Evolutionary conservation across 1,140 invertebrate species (phyloP).

Genomic region (Drosophila parvula): DNA sequence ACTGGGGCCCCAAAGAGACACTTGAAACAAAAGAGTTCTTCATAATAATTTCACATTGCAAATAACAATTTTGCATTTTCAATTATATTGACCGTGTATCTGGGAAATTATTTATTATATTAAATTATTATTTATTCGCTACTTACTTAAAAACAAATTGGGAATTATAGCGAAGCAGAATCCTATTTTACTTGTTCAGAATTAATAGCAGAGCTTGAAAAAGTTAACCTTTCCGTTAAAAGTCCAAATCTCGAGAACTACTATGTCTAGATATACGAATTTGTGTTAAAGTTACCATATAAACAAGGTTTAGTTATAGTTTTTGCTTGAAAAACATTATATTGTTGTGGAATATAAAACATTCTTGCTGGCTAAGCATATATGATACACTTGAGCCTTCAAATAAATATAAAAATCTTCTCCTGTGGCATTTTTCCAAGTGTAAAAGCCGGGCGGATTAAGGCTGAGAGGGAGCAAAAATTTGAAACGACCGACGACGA

Average conservation of each 20-base stretch:
- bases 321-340: too few species aligned
- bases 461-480: background rate
- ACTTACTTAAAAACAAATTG: too few species aligned
- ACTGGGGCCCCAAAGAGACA: background rate
- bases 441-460: slow-evolving; percentile 6
- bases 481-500: slow-evolving; percentile 9
- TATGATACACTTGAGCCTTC: too few species aligned
- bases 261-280: background rate
- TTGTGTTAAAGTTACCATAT: background rate
- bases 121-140: too few species aligned
- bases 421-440: background rate
- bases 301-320: too few species aligned
- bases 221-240: background rate
- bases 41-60: background rate
- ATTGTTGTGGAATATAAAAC: too few species aligned
- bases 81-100: too few species aligned
- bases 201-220: background rate
- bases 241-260: background rate
- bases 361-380: too few species aligned
- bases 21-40: background rate
- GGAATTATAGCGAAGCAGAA: too few species aligned
- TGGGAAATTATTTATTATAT: too few species aligned
- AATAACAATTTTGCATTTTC: background rate
- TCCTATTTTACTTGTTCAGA: background rate
- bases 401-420: too few species aligned